These are phyloP conservation scores for Leptocoma aspasia DNA, from an alignment of 2,113 vertebrate species.

Conservation along the genomic window DNA sequence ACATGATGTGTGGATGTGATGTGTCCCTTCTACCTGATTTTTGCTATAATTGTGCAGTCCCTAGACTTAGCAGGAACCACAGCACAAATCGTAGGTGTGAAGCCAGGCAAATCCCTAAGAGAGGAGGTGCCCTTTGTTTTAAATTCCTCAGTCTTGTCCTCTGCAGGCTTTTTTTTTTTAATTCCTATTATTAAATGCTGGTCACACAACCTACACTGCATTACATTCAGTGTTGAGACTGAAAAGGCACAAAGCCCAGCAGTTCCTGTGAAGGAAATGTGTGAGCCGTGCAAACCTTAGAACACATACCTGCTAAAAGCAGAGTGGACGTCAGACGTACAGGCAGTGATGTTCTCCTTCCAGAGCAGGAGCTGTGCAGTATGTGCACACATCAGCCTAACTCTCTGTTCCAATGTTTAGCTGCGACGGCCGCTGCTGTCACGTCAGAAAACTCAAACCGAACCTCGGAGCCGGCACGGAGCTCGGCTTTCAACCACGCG, in stretches of 20 bases:
- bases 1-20: background rate
- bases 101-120: background rate
- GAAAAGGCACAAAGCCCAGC: background rate
- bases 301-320: background rate
- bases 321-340: background rate
- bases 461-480: slow-evolving; percentile 83
- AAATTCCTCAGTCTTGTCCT: background rate
- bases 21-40: background rate
- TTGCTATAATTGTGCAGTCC: background rate
- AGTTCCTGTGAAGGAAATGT: background rate
- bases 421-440: slow-evolving; percentile 92
- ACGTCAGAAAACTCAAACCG: slow-evolving; percentile 87
- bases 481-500: slow-evolving; percentile 93
- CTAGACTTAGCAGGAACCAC: background rate
- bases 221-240: background rate
- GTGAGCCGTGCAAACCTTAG: background rate
- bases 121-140: background rate
- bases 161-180: background rate
- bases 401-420: slow-evolving; percentile 64
- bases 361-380: background rate
- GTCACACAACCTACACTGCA: background rate
- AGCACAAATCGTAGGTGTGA: background rate
- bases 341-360: background rate
- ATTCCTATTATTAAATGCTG: background rate
- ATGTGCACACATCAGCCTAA: background rate